phyloP scores from a whole-genome alignment of 2,113 vertebrate genomes.

The Caracal caracal region DNA sequence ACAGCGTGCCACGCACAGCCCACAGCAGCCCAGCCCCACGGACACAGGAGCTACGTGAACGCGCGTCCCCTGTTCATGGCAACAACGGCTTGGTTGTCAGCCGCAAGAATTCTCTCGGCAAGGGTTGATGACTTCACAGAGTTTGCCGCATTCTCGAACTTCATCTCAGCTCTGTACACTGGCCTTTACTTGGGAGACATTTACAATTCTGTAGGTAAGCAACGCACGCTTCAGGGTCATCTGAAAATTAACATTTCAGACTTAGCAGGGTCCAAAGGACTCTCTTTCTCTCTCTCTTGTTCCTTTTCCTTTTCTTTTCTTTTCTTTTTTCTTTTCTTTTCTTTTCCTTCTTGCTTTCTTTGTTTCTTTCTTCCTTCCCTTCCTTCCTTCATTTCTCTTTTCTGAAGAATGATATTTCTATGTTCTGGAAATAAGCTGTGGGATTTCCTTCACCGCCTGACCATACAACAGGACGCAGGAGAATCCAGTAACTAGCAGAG shows the following conservation, averaged over 20 bases:
- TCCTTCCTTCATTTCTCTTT: neutral
- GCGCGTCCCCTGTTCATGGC: rapidly evolving
- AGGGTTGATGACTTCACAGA: too few relatives aligned
- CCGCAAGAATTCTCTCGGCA: rapidly evolving
- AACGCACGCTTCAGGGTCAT: neutral
- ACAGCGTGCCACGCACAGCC: too few relatives aligned
- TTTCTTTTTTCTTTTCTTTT: neutral
- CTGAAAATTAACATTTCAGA: neutral
- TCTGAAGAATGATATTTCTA: neutral
- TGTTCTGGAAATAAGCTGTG: neutral
- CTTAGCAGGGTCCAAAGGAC: neutral
- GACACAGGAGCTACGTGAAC: rapidly evolving
- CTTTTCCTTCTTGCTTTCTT: neutral
- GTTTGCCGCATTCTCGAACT: neutral
- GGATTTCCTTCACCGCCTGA: neutral
- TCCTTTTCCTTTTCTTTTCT: neutral
- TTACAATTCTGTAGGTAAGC: neutral
- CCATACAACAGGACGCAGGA: neutral
- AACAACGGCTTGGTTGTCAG: rapidly evolving
- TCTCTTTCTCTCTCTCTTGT: too few relatives aligned
- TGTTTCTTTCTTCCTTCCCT: too few relatives aligned
- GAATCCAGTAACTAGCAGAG: neutral
- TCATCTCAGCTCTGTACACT: rapidly evolving
- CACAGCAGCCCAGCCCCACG: rapidly evolving
- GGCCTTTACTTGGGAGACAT: neutral